Percentiles rank a stretch among this genome's conserved stretches.
These are phyloP conservation scores for Aricia artaxerxes DNA, from an alignment of 2,888 invertebrate genomes.

Conservation along the genomic window DNA sequence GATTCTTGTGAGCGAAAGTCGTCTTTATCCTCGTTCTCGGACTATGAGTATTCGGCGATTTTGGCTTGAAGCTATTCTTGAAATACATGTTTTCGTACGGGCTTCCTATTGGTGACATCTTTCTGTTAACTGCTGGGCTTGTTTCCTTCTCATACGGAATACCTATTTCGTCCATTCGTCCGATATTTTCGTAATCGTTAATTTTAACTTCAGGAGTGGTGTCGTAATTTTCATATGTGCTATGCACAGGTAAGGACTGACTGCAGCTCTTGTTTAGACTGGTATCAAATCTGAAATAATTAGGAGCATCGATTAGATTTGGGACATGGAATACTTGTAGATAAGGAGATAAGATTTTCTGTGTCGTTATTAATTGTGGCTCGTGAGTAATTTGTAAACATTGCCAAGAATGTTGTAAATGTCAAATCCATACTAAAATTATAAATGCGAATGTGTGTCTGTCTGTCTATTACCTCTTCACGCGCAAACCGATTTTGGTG, in stretches of 20 bases:
- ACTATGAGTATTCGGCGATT: constrained; percentile 73
- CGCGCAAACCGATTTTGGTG: too few species aligned
- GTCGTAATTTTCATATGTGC: constrained; percentile 81
- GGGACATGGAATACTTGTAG: background rate
- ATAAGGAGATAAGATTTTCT: background rate
- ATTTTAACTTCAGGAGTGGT: constrained; percentile 64
- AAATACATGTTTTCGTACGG: constrained; percentile 83
- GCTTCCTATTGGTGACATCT: constrained; percentile 63
- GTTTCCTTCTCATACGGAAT: constrained; percentile 69
- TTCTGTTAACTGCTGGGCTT: constrained; percentile 71
- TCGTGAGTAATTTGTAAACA: background rate
- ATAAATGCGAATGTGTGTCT: too few species aligned
- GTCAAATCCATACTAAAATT: background rate
- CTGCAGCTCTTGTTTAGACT: constrained; percentile 62
- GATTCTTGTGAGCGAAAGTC: constrained; percentile 74
- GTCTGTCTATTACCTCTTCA: too few species aligned
- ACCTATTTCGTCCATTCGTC: constrained; percentile 73
- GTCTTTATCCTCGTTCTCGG: constrained; percentile 84
- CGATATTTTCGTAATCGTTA: constrained; percentile 62
- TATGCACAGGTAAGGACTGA: constrained; percentile 61
- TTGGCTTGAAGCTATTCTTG: constrained; percentile 68
- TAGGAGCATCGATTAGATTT: constrained; percentile 23
- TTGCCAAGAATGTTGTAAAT: background rate
- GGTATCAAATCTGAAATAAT: constrained; percentile 70
- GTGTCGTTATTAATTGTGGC: background rate